These are phyloP conservation scores for Dorcus hopei DNA, from an alignment of 2,888 invertebrate species.

Conservation along the genomic window DNA sequence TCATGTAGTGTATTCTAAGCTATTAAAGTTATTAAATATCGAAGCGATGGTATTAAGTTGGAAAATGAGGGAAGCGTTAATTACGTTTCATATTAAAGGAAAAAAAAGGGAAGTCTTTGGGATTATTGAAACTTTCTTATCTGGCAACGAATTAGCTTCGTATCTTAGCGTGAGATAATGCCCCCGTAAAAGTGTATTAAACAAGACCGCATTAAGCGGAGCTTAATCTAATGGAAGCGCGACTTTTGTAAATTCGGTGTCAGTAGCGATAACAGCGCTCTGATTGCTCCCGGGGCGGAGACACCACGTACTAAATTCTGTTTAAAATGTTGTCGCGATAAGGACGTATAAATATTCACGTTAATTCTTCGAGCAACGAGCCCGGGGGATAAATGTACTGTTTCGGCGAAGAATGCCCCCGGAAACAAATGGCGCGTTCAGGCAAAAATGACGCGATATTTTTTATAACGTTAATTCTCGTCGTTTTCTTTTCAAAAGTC, in stretches of 20 bases:
- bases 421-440: constrained; percentile 25
- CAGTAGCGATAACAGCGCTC: constrained; percentile 39
- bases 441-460: constrained; percentile 25
- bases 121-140: constrained; percentile 11
- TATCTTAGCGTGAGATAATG: constrained; percentile 34
- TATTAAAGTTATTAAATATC: too few relatives aligned
- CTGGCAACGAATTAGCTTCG: constrained; percentile 29
- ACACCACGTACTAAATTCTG: constrained; percentile 44
- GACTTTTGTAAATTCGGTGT: constrained; percentile 42
- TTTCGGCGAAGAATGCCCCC: not conserved
- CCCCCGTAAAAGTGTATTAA: constrained; percentile 41
- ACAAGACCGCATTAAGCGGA: constrained; percentile 39
- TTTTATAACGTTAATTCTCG: constrained; percentile 27
- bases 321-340: constrained; percentile 46
- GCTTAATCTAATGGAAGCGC: constrained; percentile 41
- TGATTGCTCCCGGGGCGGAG: constrained; percentile 39
- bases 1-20: too few relatives aligned
- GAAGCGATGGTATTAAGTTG: too few relatives aligned
- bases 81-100: too few relatives aligned
- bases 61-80: too few relatives aligned
- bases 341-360: constrained; percentile 47
- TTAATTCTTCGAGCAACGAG: constrained; percentile 37
- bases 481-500: constrained; percentile 18
- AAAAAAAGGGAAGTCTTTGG: too few relatives aligned
- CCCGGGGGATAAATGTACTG: not conserved